Conservation (phyloP, 2,113 vertebrate species). For the Diadophis punctatus region DNA sequence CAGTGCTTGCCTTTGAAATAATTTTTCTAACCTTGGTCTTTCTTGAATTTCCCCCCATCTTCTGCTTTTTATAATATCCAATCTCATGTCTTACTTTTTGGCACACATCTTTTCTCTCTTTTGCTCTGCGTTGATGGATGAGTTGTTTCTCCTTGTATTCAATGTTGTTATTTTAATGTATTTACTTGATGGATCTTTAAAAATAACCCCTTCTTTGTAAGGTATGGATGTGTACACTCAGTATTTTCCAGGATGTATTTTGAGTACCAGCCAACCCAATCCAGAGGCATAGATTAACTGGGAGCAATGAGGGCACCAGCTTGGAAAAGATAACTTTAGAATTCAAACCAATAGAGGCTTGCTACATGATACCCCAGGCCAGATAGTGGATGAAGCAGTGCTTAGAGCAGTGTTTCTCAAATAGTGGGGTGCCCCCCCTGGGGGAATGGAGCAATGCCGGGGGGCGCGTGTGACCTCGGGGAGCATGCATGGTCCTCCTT, state of each 20-base stretch:
- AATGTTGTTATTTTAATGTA: not conserved
- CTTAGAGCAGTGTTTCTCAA: no score
- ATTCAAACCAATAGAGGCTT: no score
- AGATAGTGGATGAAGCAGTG: no score
- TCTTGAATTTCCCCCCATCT: not conserved
- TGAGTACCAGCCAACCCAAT: not conserved
- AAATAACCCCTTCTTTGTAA: not conserved
- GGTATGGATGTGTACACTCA: not conserved
- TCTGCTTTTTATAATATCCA: not conserved
- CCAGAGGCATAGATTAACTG: not conserved
- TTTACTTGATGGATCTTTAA: not conserved
- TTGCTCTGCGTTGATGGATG: not conserved
- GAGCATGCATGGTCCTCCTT: no score
- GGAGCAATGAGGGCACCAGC: not conserved
- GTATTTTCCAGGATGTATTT: not conserved
- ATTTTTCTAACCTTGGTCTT: not conserved
- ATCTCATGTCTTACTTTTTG: not conserved
- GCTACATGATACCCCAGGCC: no score
- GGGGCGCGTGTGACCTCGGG: no score
- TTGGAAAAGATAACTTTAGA: not conserved
- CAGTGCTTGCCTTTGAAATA: not conserved
- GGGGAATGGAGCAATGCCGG: no score
- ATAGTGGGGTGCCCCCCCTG: no score
- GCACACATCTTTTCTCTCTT: not conserved
- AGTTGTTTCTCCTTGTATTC: not conserved